A percentile compares a stretch with the other conserved stretches of the same genome.
Evolutionary conservation across 1,140 invertebrate species (phyloP).

Genomic region (Bombus confusus): DNA sequence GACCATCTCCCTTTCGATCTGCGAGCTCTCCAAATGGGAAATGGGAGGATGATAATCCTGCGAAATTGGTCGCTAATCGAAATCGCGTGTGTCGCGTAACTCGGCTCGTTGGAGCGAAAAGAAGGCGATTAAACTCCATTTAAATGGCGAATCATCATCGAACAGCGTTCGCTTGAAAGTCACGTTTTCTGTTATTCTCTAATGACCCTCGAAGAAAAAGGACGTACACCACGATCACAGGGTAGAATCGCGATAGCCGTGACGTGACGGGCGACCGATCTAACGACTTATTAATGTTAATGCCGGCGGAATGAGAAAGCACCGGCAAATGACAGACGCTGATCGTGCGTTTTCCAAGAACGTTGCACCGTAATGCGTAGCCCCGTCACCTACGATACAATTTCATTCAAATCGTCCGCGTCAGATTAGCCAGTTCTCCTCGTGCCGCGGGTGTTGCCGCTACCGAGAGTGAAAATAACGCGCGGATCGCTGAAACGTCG

Average conservation of each 20-base stretch:
- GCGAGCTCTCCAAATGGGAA: neutral
- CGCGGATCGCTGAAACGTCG: neutral
- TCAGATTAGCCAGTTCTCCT: neutral
- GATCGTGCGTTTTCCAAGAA: slow-evolving; percentile 18
- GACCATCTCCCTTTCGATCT: neutral
- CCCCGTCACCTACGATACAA: neutral
- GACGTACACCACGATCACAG: neutral
- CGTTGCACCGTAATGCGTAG: neutral
- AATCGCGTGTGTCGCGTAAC: neutral
- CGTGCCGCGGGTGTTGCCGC: neutral
- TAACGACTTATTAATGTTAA: slow-evolving; percentile 31
- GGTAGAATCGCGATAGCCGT: slow-evolving; percentile 9
- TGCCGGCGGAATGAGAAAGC: slow-evolving; percentile 8
- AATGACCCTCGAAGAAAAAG: slow-evolving; percentile 5
- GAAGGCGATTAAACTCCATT: neutral
- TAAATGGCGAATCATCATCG: neutral
- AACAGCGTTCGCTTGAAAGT: neutral
- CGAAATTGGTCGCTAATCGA: no score
- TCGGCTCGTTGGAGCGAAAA: neutral
- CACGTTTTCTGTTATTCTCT: slow-evolving; percentile 9
- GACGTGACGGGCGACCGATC: slow-evolving; percentile 12
- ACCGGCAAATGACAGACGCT: slow-evolving; percentile 3
- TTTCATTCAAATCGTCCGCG: slow-evolving; percentile 12
- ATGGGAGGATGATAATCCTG: neutral
- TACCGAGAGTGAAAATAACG: neutral